phyloP scores from a whole-genome alignment of 2,888 invertebrate genomes.

The Catocala nupta region DNA sequence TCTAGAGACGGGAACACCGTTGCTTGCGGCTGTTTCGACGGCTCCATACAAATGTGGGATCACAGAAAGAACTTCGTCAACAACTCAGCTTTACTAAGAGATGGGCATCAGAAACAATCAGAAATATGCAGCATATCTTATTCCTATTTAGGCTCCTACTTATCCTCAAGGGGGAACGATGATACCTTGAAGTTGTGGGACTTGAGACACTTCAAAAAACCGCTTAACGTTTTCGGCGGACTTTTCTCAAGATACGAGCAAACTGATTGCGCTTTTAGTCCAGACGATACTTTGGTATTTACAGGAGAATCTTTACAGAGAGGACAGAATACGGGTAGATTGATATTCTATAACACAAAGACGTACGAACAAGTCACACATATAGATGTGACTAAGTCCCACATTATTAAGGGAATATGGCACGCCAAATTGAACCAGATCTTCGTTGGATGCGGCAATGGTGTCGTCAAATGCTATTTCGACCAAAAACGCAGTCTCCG shows the following conservation, averaged over 20 bases:
- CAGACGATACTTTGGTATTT: constrained; percentile 95
- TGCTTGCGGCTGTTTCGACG: constrained; percentile 97
- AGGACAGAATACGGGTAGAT: constrained; percentile 88
- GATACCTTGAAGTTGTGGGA: constrained; percentile 99
- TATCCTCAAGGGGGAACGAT: constrained; percentile 95
- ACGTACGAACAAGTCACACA: constrained; percentile 92
- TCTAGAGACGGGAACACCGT: constrained; percentile 95
- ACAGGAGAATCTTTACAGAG: constrained; percentile 95
- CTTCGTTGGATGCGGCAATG: constrained; percentile 96
- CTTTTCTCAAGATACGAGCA: constrained; percentile 95
- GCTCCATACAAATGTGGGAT: constrained; percentile 99
- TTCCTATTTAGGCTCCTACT: constrained; percentile 93
- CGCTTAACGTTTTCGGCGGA: constrained; percentile 89
- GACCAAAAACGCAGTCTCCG: constrained; percentile 95
- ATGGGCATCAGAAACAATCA: constrained; percentile 92
- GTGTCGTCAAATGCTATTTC: constrained; percentile 96
- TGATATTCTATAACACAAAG: constrained; percentile 93
- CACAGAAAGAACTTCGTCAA: constrained; percentile 96
- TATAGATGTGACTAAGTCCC: constrained; percentile 92
- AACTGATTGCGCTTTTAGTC: constrained; percentile 95
- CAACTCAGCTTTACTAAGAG: constrained; percentile 91
- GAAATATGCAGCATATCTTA: constrained; percentile 95
- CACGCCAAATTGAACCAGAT: constrained; percentile 99
- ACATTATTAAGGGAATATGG: constrained; percentile 96
- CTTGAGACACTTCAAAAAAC: constrained; percentile 92